Evolutionary conservation across 2,797 vertebrate genomes (phyloP), one percentile per base, ranked within the genome.

Genomic region (Mormyrops attenuatus): DNA sequence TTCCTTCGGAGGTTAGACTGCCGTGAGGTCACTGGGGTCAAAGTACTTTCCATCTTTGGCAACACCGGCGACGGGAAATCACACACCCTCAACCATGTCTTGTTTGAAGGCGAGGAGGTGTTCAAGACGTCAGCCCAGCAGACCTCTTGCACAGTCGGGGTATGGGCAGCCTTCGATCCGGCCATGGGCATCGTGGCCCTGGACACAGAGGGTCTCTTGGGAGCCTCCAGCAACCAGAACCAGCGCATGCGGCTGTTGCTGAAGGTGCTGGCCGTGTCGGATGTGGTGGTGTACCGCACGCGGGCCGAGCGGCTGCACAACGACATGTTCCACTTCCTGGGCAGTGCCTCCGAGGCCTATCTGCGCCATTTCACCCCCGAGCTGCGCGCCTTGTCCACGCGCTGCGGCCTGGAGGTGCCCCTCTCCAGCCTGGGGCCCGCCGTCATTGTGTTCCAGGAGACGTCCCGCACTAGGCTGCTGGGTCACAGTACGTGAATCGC

Each of bases 21-120:
- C 30, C 92, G 91, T 0, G 93, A 94, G 0, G 93, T 95, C 15
- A 85, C 92, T 0, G 95, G 94, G 0, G 96, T 97, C 84, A 97
- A 97, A 91, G 97, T 97, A 13, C 92, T 97, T 50, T 97, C 96
- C 88, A 96, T 97, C 92, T 97, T 97, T 13, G 97, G 97, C 34
- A 97, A 97, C 94, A 97, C 97, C 0, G 97, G 97, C 0, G 97
- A 97, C 22, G 97, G 97, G 90, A 97, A 97, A 92, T 97, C 97
- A 0, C 97, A 97, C 93, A 97, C 97, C 0, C 96, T 97, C 41
- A 97, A 97, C 91, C 94, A 97, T 60, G 94, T 97, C 89, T 92
- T 97, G 3, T 97, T 97, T 13, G 91, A 90, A 0, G 96, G 96
- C 0, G 90, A 94, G 85, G 94, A 93, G n/a, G 94, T 97, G n/a